These are phyloP conservation scores for Tauraco hartlaubi DNA, from an alignment of 2,797 vertebrate species.

Conservation along the genomic window DNA sequence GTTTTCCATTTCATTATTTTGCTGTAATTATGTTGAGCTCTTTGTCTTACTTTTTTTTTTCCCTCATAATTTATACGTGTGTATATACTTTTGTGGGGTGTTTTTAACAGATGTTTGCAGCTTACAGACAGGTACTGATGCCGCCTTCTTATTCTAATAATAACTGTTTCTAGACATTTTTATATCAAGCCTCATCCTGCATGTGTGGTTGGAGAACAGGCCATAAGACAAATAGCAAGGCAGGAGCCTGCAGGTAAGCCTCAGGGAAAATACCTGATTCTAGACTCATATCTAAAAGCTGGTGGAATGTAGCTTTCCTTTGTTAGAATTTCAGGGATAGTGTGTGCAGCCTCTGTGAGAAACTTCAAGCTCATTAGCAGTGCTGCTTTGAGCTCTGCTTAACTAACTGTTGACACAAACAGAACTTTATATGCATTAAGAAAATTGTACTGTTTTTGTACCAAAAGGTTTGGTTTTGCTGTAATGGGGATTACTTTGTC, in stretches of 20 bases:
- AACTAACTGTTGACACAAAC: not conserved
- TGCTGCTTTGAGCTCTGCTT: not conserved
- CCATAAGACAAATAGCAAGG: not conserved
- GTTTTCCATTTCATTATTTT: not conserved
- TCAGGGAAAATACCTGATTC: no score
- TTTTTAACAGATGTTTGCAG: not conserved
- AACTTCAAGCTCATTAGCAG: not conserved
- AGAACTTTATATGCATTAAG: not conserved
- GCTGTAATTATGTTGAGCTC: not conserved
- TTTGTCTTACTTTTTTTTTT: fast-evolving
- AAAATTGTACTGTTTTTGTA: not conserved
- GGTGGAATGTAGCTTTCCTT: not conserved
- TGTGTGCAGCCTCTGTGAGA: not conserved
- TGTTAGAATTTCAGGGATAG: not conserved
- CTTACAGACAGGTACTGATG: not conserved
- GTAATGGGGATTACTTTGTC: not conserved
- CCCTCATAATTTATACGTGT: fast-evolving
- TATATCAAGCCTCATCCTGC: not conserved
- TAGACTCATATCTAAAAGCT: not conserved
- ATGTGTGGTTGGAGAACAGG: not conserved
- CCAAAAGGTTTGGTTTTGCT: not conserved
- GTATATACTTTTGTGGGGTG: not conserved
- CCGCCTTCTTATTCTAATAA: not conserved
- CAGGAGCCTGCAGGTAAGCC: not conserved
- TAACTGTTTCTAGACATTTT: not conserved